Evolutionary conservation across 2,888 invertebrate genomes (phyloP).

Genomic region (Dilophus febrilis): DNA sequence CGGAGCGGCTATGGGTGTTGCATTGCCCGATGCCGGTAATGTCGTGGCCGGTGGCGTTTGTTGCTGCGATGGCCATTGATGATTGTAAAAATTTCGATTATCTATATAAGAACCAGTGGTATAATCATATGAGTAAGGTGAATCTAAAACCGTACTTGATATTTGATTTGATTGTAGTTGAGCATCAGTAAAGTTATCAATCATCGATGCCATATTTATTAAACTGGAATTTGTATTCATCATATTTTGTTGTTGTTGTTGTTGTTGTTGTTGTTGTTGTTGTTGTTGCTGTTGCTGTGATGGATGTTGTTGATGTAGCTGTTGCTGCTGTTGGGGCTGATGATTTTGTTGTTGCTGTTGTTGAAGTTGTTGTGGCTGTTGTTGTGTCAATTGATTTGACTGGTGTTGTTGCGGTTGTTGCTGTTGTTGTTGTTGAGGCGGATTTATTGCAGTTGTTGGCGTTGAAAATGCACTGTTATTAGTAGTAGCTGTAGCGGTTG

Average conservation of each 20-base stretch:
- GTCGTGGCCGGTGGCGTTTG: slow-evolving; percentile 33
- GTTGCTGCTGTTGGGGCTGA: slow-evolving; percentile 4
- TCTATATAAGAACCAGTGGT: slow-evolving; percentile 36
- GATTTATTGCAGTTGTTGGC: slow-evolving; percentile 20
- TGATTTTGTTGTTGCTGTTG: slow-evolving; percentile 14
- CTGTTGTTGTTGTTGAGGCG: slow-evolving; percentile 33
- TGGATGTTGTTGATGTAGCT: slow-evolving; percentile 23
- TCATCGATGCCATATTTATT: slow-evolving; percentile 59
- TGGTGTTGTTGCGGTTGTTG: slow-evolving; percentile 24
- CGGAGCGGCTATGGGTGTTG: slow-evolving; percentile 26
- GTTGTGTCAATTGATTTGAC: slow-evolving; percentile 25
- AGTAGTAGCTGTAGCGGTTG: slow-evolving; percentile 18
- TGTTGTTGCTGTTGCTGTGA: slow-evolving; percentile 34
- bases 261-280: slow-evolving; percentile 27
- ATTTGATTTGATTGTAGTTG: slow-evolving; percentile 73
- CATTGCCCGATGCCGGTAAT: slow-evolving; percentile 9
- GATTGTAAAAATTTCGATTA: slow-evolving; percentile 47
- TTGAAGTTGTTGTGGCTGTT: slow-evolving; percentile 30
- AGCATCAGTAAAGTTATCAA: slow-evolving; percentile 57
- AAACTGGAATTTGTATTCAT: slow-evolving; percentile 36
- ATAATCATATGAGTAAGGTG: slow-evolving; percentile 45
- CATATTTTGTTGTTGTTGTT: slow-evolving; percentile 29
- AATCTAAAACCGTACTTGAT: slow-evolving; percentile 66
- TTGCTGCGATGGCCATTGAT: slow-evolving; percentile 38
- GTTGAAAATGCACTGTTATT: slow-evolving; percentile 29